Evolutionary conservation across 2,888 invertebrate species (phyloP), one percentile per base, ranked within the genome.

Genomic region (Philonicus albiceps): DNA sequence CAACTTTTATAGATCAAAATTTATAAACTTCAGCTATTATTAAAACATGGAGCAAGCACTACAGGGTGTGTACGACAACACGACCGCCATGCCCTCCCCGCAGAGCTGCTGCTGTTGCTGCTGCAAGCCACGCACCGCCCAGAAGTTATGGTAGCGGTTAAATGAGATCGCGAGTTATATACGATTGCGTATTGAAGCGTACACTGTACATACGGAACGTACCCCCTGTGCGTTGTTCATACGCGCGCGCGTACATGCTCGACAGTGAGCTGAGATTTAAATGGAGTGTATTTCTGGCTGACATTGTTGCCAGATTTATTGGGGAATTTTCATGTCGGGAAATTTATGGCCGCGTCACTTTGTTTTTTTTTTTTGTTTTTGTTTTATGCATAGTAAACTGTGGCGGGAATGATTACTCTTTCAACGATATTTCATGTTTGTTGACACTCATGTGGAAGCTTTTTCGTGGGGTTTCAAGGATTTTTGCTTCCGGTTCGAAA

Each of bases 231-330:
- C 64, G 31, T 5, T 74, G 34, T n/a, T 5, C 74, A 74, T 74
- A 34, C 74, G 34, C 74, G 74, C 74, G 31, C 74, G 19, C 30
- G 72, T 72, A 72, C 72, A 27, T 34, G n/a, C 31, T 30, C 31
- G n/a, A 30, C 74, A 31, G 74, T 34, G 76, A 40, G 22, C 37
- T 40, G 76, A 78, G 78, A 78, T 78, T 49, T 78, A 78, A 78
- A 78, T 78, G 78, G 78, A 78, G 49, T 78, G 49, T 74, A 74
- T 49, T 49, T 78, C 78, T 78, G 49, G 74, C 30, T 78, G 78
- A 74, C 78, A 43, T 30, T 78, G 78, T 78, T 78, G 78, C 49
- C 78, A 78, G 43, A 78, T 78, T 78, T 78, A 78, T 27, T 78
- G 43, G 74, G 34, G 34, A 74, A 74, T 74, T 64, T 64, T 64